Conservation (phyloP, 2,113 vertebrate genomes). For the Notothenia rossii region DNA sequence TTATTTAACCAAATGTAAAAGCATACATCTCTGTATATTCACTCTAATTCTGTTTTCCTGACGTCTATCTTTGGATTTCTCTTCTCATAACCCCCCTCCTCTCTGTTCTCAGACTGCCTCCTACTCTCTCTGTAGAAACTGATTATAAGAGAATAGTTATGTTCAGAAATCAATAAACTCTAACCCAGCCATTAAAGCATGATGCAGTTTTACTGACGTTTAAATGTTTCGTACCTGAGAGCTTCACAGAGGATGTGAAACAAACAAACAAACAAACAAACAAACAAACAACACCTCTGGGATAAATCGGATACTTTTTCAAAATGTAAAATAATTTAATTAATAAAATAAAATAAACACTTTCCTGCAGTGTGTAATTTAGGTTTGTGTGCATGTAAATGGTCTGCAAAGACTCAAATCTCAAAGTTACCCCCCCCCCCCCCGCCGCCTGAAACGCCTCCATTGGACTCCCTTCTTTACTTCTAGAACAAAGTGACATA, state of each 20-base stretch:
- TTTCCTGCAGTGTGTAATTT: too few species aligned
- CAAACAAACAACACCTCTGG: too few species aligned
- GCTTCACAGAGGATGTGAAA: background rate
- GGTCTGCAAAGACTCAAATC: too few species aligned
- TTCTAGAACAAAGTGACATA: too few species aligned
- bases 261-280: background rate
- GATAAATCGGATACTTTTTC: too few species aligned
- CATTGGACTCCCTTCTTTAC: too few species aligned
- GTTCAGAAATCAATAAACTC: constrained; percentile 18
- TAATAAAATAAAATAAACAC: too few species aligned
- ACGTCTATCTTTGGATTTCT: constrained; percentile 38
- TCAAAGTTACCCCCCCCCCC: too few species aligned
- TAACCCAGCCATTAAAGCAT: background rate
- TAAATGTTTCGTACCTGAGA: background rate
- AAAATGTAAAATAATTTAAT: too few species aligned
- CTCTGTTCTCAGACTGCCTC: constrained; percentile 33
- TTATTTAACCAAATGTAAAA: too few species aligned
- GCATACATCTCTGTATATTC: background rate
- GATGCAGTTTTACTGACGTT: background rate
- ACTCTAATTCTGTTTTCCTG: background rate
- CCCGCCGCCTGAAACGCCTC: too few species aligned
- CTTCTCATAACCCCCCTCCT: constrained; percentile 53
- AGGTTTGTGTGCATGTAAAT: too few species aligned
- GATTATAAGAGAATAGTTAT: constrained; percentile 45
- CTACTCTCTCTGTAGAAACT: constrained; percentile 35